These are phyloP conservation scores for Ciconia stormi DNA, from an alignment of 2,113 vertebrate genomes.

Conservation along the genomic window DNA sequence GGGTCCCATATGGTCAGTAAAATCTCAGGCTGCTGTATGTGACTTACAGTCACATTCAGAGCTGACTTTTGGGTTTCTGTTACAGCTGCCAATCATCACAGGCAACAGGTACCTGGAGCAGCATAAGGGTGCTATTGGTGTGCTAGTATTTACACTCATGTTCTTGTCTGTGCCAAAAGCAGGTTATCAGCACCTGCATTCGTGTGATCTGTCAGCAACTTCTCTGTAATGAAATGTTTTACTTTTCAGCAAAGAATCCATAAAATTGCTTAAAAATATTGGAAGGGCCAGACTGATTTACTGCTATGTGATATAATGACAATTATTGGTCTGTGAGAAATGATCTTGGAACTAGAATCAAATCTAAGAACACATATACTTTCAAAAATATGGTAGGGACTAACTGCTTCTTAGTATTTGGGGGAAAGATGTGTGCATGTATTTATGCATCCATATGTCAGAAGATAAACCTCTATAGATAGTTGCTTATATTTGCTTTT, in stretches of 20 bases:
- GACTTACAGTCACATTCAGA: background rate
- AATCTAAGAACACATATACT: background rate
- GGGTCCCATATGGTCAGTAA: background rate
- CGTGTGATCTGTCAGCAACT: background rate
- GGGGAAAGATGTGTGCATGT: background rate
- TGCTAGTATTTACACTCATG: background rate
- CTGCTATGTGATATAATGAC: background rate
- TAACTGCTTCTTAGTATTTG: background rate
- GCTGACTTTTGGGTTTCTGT: background rate
- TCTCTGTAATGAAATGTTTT: background rate
- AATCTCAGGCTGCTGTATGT: background rate
- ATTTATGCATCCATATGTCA: background rate
- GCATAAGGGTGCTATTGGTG: background rate
- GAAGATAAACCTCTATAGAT: background rate
- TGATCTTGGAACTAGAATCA: background rate
- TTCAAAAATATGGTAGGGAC: background rate
- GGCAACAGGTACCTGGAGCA: background rate
- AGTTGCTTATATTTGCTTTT: background rate
- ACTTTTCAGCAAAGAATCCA: background rate
- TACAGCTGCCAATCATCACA: background rate
- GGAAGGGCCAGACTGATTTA: background rate
- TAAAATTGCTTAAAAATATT: background rate
- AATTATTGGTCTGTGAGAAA: background rate
- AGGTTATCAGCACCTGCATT: background rate
- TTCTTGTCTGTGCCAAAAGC: background rate